These are phyloP conservation scores for Aphelocoma californica DNA, from an alignment of 2,797 vertebrate species.

Conservation along the genomic window DNA sequence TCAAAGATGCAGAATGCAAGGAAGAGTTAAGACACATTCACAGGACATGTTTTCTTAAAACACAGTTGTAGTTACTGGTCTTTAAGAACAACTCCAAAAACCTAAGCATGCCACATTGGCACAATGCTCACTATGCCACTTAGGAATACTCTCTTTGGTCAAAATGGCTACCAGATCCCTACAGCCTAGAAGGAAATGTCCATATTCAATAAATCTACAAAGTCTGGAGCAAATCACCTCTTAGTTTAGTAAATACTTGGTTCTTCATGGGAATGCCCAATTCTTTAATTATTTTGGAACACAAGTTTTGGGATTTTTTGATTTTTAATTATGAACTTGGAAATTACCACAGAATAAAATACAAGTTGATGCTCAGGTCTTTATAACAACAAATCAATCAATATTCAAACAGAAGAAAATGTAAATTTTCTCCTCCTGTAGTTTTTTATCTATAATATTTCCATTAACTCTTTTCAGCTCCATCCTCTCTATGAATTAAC, in stretches of 20 bases:
- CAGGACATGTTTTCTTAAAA: not conserved
- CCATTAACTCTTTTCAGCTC: conserved; percentile 55
- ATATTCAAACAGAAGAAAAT: not conserved
- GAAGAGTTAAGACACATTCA: not conserved
- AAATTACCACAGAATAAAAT: conserved; percentile 57
- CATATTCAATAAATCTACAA: not conserved
- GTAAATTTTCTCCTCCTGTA: conserved; percentile 1
- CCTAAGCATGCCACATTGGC: not conserved
- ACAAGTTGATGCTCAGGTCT: conserved; percentile 26
- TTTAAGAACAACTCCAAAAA: not conserved
- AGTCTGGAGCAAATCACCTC: not conserved
- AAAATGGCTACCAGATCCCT: not conserved
- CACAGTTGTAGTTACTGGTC: not conserved
- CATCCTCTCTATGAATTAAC: not conserved
- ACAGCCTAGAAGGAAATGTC: not conserved
- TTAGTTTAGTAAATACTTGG: not conserved
- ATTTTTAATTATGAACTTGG: conserved; percentile 25
- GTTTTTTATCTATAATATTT: conserved; percentile 61
- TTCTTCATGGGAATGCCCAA: not conserved
- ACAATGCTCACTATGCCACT: not conserved
- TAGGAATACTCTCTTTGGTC: not conserved
- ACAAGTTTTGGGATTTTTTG: not conserved
- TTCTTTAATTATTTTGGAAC: not conserved
- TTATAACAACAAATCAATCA: conserved; percentile 59
- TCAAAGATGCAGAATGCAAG: not conserved